Conservation (phyloP, 64 coral and sea anemone species). For the Dendrophyllia cribrosa region DNA sequence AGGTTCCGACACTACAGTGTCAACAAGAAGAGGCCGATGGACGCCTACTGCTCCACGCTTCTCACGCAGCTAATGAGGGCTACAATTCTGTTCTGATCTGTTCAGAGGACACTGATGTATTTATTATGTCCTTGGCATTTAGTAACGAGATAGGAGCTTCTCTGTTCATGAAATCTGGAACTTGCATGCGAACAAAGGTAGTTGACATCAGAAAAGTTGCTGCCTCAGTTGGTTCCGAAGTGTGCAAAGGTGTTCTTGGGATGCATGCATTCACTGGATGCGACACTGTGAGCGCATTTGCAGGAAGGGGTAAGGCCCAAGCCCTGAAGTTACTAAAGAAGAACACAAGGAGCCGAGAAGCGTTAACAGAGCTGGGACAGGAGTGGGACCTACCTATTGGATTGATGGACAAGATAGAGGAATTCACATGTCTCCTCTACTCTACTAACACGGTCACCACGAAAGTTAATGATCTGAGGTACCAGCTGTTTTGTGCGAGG, state of each 20-base stretch:
- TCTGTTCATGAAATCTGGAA: constrained; percentile 19
- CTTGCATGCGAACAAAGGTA: neutral
- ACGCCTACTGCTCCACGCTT: constrained; percentile 40
- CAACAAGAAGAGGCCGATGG: constrained; percentile 39
- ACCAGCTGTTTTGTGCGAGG: constrained; percentile 54
- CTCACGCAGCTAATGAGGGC: constrained; percentile 36
- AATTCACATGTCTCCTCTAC: constrained; percentile 22
- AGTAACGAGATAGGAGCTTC: neutral
- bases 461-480: constrained; percentile 36
- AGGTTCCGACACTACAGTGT: too few species aligned
- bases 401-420: constrained; percentile 12
- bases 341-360: neutral
- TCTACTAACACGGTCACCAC: constrained; percentile 8
- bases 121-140: constrained; percentile 55
- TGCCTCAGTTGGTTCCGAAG: neutral
- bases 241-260: constrained; percentile 41
- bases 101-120: constrained; percentile 47
- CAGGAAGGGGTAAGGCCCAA: neutral
- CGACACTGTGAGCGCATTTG: constrained; percentile 52
- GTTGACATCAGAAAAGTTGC: constrained; percentile 28
- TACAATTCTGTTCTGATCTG: constrained; percentile 25
- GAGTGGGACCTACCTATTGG: constrained; percentile 26
- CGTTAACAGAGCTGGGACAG: constrained; percentile 13
- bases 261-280: constrained; percentile 59
- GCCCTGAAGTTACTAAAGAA: constrained; percentile 11